Evolutionary conservation across 2,888 invertebrate species (phyloP).

Genomic region (Caenorhabditis japonica): DNA sequence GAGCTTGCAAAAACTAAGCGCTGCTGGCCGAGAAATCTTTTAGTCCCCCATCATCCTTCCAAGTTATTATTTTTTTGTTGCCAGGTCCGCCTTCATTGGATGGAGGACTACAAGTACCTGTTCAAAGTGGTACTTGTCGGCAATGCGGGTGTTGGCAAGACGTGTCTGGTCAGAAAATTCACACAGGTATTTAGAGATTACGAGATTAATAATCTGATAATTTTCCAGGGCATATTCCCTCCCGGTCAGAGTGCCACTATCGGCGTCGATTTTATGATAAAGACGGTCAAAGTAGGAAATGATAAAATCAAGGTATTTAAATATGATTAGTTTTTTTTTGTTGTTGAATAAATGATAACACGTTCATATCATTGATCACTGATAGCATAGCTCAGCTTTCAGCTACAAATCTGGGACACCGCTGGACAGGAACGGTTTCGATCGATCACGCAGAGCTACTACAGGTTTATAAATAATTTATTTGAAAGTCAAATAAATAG

Average conservation of each 20-base stretch:
- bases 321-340: no score
- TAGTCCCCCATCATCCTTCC: conserved; percentile 19
- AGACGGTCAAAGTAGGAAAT: conserved; percentile 91
- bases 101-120: conserved; percentile 92
- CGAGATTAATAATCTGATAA: neutral
- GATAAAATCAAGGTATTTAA: conserved; percentile 80
- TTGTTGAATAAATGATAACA: conserved; percentile 39
- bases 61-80: conserved; percentile 14
- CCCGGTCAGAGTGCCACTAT: conserved; percentile 98
- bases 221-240: conserved; percentile 88
- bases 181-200: conserved; percentile 84
- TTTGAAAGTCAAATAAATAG: neutral
- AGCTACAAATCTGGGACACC: conserved; percentile 99
- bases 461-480: conserved; percentile 46
- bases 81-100: conserved; percentile 59
- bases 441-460: conserved; percentile 91
- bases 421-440: conserved; percentile 95
- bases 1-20: neutral
- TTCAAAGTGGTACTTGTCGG: conserved; percentile 98
- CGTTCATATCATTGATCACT: neutral
- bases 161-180: conserved; percentile 94
- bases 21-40: conserved; percentile 18
- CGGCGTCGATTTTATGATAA: conserved; percentile 99
- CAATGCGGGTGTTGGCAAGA: conserved; percentile 98
- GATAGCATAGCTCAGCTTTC: conserved; percentile 64